These are phyloP conservation scores for Calidris pygmaea DNA, from an alignment of 2,113 vertebrate species.

Conservation along the genomic window DNA sequence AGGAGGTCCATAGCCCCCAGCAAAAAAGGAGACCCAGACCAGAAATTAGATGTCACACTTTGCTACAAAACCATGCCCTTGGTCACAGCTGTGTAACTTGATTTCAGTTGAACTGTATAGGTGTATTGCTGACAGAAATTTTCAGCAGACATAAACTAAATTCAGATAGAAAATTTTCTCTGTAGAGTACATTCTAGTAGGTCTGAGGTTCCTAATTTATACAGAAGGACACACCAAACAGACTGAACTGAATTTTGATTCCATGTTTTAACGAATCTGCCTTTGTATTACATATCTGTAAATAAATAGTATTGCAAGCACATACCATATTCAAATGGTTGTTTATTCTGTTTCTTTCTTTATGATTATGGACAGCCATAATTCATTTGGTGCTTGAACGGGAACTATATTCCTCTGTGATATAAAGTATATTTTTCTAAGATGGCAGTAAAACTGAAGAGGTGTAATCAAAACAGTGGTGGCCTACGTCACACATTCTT, in stretches of 20 bases:
- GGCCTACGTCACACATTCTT: neutral
- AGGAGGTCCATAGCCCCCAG: neutral
- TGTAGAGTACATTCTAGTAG: neutral
- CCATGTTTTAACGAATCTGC: neutral
- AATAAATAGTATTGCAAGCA: neutral
- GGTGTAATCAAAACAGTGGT: neutral
- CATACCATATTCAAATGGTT: neutral
- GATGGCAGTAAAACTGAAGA: neutral
- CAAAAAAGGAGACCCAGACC: neutral
- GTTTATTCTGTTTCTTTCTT: neutral
- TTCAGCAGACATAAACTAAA: neutral
- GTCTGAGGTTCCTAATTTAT: neutral
- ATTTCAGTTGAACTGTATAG: neutral
- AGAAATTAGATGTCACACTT: neutral
- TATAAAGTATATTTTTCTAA: neutral
- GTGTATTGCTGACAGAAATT: neutral
- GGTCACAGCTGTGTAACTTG: neutral
- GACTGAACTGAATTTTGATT: neutral
- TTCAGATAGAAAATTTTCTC: neutral
- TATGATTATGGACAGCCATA: neutral
- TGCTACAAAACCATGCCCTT: neutral
- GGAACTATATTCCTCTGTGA: neutral
- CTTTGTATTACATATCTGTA: neutral
- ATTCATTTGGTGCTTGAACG: neutral
- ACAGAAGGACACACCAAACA: neutral